Conservation (phyloP, 64 coral and sea anemone species). For the Montipora cactus region DNA sequence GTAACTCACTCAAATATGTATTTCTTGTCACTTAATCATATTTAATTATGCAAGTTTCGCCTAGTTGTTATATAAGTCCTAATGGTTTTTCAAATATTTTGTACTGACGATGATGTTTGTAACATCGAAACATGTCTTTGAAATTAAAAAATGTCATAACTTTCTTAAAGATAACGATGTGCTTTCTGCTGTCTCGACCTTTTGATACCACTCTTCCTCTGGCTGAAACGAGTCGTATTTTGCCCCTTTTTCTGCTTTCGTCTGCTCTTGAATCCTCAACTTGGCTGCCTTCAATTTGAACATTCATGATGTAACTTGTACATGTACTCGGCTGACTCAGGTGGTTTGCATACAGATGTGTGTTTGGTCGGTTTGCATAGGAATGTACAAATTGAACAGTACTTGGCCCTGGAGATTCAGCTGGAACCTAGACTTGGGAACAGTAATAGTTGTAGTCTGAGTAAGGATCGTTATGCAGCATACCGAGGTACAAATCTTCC, state of each 20-base stretch:
- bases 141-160: too few species aligned
- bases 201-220: background rate
- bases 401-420: conserved; percentile 3
- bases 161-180: too few species aligned
- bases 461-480: conserved; percentile 24
- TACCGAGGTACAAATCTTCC: conserved; percentile 25
- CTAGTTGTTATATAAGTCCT: too few species aligned
- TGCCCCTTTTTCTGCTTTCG: conserved; percentile 26
- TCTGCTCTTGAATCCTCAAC: too few species aligned
- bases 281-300: conserved; percentile 15
- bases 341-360: conserved; percentile 8
- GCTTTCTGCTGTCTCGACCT: too few species aligned
- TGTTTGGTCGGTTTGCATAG: conserved; percentile 22
- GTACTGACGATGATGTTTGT: too few species aligned
- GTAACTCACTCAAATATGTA: too few species aligned
- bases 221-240: conserved; percentile 51
- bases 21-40: too few species aligned
- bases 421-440: conserved; percentile 5
- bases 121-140: too few species aligned
- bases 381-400: conserved; percentile 28
- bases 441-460: background rate
- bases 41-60: too few species aligned
- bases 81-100: too few species aligned
- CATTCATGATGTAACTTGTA: conserved; percentile 25
- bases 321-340: conserved; percentile 30